Base-by-base conservation (phyloP, 2,113 vertebrate genomes). In the Panthera leo region DNA sequence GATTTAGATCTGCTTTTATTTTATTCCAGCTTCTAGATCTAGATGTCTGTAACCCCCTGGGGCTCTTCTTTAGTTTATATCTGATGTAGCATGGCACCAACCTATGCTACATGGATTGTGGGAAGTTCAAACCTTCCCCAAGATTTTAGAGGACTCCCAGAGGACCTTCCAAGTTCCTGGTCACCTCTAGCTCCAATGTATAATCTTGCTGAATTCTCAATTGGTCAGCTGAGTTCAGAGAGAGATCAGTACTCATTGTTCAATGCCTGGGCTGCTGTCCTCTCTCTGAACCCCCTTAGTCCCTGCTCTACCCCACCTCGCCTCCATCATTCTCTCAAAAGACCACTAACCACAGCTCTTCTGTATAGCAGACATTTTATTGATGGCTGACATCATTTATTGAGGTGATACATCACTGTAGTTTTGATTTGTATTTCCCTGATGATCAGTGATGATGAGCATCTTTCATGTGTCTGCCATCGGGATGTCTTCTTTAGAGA, bases 321-420 rank as follows among this genome's bases (percentile, higher is more conserved):
- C 63, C 70, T 86, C 65, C 48, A 73, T 79, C 51, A 9, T 92
- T 82, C 94, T 82, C 79, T 91, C 87, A 91, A 83, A 95, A 58
- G 53, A 70, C 83, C 71, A 76, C 42, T 91, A 85, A 80, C 48
- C 48, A 55, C 48, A 84, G 42, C n/a, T 48, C 23, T 48, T 95
- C 73, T 90, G 45, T 67, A 45, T 16, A 90, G 27, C 67, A 93
- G 75, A 80, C 39, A 76, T 84, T 96, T 95, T 76, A 85, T 85
- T 70, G 86, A 89, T 55, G 51, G 75, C 8, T 45, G 45, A 45
- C 45, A 45, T 45, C 7, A 45, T 9, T 45, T 45, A 9, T 45
- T 45, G 67, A 68, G 31, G 14, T 68, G 67, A 18, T 68, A 68
- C 29, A 31, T 68, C 67, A 68, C 15, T 68, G 15, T 34, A 34